Percentiles rank a stretch among this genome's conserved stretches.
Conservation (phyloP, 2,888 invertebrate species). For the Leptinotarsa rubiginosa region DNA sequence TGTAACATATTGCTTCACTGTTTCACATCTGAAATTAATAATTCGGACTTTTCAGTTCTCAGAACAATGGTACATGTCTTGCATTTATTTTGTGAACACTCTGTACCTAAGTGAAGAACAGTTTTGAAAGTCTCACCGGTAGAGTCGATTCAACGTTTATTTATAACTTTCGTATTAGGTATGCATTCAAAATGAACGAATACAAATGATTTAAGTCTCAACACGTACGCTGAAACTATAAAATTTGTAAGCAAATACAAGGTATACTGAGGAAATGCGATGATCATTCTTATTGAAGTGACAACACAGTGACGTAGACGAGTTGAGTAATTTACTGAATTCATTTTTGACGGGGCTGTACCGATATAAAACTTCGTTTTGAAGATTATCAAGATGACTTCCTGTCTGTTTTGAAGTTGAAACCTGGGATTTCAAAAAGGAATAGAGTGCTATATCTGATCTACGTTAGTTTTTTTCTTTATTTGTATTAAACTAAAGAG, state of each 20-base stretch:
- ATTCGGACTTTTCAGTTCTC: too few species aligned
- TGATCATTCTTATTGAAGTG: constrained; percentile 15
- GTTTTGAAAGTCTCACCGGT: constrained; percentile 17
- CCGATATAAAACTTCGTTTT: neutral
- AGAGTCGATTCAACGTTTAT: constrained; percentile 18
- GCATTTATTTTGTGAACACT: neutral
- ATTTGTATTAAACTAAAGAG: too few species aligned
- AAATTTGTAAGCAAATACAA: constrained; percentile 25
- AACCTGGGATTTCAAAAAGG: too few species aligned
- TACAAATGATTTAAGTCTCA: constrained; percentile 19
- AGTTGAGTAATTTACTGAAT: constrained; percentile 12
- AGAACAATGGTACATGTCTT: too few species aligned
- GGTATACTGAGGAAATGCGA: constrained; percentile 19
- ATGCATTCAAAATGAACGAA: constrained; percentile 21
- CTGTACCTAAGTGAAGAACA: neutral
- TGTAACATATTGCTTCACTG: too few species aligned
- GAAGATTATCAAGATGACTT: neutral
- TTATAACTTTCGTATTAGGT: constrained; percentile 21
- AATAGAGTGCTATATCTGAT: too few species aligned
- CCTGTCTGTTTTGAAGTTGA: constrained; percentile 7
- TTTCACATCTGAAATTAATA: too few species aligned
- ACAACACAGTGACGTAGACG: constrained; percentile 14
- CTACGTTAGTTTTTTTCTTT: neutral
- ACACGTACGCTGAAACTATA: constrained; percentile 25
- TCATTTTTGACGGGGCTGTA: neutral